These are phyloP conservation scores for Paratrypauchen microcephalus DNA, from an alignment of 2,797 vertebrate genomes.

Conservation along the genomic window DNA sequence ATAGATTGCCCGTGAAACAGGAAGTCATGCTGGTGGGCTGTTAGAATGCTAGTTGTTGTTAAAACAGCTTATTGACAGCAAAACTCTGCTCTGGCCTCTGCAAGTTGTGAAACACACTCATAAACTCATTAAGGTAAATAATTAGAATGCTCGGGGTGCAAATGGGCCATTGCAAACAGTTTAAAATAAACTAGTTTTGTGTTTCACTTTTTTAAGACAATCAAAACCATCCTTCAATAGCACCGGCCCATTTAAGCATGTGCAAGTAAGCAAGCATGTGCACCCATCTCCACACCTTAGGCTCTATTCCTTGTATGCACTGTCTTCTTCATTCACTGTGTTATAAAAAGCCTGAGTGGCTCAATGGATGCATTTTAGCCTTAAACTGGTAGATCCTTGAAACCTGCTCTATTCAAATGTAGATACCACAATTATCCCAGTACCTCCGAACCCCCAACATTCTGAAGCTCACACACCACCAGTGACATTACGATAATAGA, in stretches of 20 bases:
- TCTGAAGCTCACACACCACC: conserved; percentile 56
- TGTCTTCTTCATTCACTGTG: background rate
- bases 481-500: conserved; percentile 76
- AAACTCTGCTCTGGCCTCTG: too few relatives aligned
- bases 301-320: background rate
- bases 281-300: background rate
- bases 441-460: background rate
- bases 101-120: too few relatives aligned
- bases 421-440: conserved; percentile 5
- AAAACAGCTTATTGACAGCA: too few relatives aligned
- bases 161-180: too few relatives aligned
- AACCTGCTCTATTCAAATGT: background rate
- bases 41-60: too few relatives aligned
- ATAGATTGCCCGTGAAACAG: too few relatives aligned
- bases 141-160: too few relatives aligned
- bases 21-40: too few relatives aligned
- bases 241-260: background rate
- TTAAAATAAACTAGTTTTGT: too few relatives aligned
- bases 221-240: background rate
- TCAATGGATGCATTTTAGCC: background rate
- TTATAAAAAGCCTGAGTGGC: background rate
- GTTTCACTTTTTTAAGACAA: too few relatives aligned
- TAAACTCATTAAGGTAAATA: too few relatives aligned
- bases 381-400: conserved; percentile 1
- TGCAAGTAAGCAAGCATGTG: background rate